Evolutionary conservation across 2,113 vertebrate species (phyloP).

Genomic region (Xenopus tropicalis): DNA sequence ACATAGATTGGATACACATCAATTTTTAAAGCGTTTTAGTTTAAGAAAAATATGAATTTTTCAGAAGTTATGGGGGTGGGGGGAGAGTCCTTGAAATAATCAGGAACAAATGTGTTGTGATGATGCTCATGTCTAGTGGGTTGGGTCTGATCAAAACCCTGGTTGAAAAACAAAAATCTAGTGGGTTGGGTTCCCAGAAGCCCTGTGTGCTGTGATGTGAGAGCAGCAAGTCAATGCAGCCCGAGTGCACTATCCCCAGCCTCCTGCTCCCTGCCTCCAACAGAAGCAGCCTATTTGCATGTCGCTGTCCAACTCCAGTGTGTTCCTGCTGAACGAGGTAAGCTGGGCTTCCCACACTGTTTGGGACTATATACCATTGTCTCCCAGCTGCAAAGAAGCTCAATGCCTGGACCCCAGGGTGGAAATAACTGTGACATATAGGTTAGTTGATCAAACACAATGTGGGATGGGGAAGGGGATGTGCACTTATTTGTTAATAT

Average conservation of each 20-base stretch:
- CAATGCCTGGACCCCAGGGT: no score
- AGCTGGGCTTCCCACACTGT: neutral
- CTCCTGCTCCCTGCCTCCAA: constrained; percentile 14
- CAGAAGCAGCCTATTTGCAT: constrained; percentile 52
- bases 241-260: neutral
- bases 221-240: constrained; percentile 4
- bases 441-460: no score
- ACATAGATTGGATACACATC: no score
- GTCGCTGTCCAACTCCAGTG: constrained; percentile 69
- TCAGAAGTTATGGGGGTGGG: no score
- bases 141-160: constrained; percentile 21
- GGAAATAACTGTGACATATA: neutral
- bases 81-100: no score
- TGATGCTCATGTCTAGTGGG: constrained; percentile 21
- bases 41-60: no score
- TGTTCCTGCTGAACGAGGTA: constrained; percentile 71
- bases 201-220: constrained; percentile 21
- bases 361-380: neutral
- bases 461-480: no score
- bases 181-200: constrained; percentile 38
- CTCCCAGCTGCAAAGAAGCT: neutral
- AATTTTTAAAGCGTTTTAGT: no score
- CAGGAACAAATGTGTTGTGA: neutral
- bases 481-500: no score
- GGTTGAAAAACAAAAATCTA: constrained; percentile 27